Evolutionary conservation across 1,140 invertebrate genomes (phyloP).

Genomic region (Colletes gigas): DNA sequence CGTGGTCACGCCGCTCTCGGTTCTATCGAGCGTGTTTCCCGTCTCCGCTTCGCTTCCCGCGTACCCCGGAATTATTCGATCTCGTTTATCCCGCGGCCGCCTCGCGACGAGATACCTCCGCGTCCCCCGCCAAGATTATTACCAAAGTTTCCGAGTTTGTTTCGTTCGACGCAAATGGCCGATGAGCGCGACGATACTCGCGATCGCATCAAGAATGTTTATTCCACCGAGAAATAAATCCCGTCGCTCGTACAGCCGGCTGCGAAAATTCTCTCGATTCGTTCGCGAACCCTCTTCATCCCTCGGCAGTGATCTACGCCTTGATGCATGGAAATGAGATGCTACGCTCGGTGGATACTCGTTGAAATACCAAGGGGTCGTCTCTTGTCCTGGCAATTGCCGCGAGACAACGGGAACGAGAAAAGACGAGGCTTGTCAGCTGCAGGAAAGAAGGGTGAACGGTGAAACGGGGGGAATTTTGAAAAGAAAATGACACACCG

Average conservation of each 20-base stretch:
- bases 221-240: too few relatives aligned
- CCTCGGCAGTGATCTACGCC: slow-evolving; percentile 61
- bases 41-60: not conserved
- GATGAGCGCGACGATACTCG: too few relatives aligned
- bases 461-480: slow-evolving; percentile 41
- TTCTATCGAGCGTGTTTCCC: slow-evolving; percentile 11
- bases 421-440: slow-evolving; percentile 23
- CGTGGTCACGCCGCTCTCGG: slow-evolving; percentile 19
- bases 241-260: too few relatives aligned
- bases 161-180: not conserved
- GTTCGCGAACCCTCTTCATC: slow-evolving; percentile 6
- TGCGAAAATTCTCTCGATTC: not conserved
- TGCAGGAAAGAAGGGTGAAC: slow-evolving; percentile 5
- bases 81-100: not conserved
- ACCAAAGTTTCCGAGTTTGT: not conserved
- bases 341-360: slow-evolving; percentile 49
- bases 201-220: too few relatives aligned
- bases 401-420: slow-evolving; percentile 13
- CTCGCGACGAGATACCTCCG: not conserved
- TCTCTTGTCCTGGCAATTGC: slow-evolving; percentile 32
- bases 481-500: slow-evolving; percentile 32
- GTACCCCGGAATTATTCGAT: slow-evolving; percentile 21
- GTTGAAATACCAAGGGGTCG: slow-evolving; percentile 55
- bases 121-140: not conserved
- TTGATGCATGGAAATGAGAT: slow-evolving; percentile 71